Evolutionary conservation across 2,797 vertebrate species (phyloP).

Genomic region (Tauraco hartlaubi): DNA sequence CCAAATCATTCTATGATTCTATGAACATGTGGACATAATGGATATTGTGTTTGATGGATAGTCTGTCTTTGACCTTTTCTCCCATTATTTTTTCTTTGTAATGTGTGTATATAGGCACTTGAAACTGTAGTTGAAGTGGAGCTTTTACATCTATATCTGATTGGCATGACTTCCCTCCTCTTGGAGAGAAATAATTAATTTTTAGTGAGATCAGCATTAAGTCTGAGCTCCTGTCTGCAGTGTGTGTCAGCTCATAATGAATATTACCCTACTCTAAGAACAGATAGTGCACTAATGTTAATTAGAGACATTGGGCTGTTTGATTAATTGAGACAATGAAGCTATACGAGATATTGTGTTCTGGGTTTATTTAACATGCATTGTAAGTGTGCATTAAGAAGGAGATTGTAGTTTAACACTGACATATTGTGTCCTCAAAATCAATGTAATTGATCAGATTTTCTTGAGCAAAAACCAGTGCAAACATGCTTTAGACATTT

Average conservation of each 20-base stretch:
- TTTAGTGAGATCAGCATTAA: not conserved
- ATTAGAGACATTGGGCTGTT: constrained; percentile 14
- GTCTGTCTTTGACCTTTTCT: not conserved
- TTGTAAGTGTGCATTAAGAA: constrained; percentile 6
- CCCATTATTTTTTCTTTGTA: not conserved
- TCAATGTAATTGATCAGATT: constrained; percentile 49
- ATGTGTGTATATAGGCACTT: not conserved
- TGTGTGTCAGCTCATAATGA: not conserved
- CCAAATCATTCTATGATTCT: too few relatives aligned
- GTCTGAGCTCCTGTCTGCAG: not conserved
- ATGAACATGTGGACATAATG: not conserved
- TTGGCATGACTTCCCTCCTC: not conserved
- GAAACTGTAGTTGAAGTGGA: not conserved
- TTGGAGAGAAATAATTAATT: not conserved
- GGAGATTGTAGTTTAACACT: constrained; percentile 19
- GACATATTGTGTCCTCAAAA: constrained; percentile 31
- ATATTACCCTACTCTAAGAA: not conserved
- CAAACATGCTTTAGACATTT: constrained; percentile 1
- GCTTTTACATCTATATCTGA: not conserved
- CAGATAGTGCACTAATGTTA: not conserved
- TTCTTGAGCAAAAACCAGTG: not conserved
- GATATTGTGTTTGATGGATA: not conserved
- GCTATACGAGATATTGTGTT: not conserved
- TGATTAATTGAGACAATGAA: constrained; percentile 11
- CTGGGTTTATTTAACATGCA: constrained; percentile 7